Percentiles rank a stretch among this genome's conserved stretches.
Evolutionary conservation across 2,888 invertebrate genomes (phyloP).

Genomic region (Hylaea fasciaria): DNA sequence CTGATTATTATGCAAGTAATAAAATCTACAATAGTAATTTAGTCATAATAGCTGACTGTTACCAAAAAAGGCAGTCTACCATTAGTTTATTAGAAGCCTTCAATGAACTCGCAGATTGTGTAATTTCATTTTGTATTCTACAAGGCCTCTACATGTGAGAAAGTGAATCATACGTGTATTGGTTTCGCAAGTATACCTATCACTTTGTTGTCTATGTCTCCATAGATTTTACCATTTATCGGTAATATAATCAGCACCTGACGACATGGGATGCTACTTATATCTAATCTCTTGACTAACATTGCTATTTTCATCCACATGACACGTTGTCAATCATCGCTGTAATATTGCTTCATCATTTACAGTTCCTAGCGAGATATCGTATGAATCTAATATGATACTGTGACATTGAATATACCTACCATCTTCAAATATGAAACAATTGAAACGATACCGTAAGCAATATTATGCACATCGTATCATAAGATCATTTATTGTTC

Average conservation of each 20-base stretch:
- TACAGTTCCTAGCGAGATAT: background rate
- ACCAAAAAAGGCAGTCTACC: background rate
- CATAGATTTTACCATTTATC: background rate
- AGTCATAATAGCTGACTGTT: background rate
- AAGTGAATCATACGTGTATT: slow-evolving; percentile 18
- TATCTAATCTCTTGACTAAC: slow-evolving; percentile 3
- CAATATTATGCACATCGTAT: background rate
- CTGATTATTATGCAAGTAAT: no score
- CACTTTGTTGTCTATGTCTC: background rate
- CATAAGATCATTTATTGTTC: background rate
- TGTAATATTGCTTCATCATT: slow-evolving; percentile 5
- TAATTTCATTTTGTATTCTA: slow-evolving; percentile 9
- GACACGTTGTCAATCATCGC: slow-evolving; percentile 13
- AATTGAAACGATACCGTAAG: background rate
- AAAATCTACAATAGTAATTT: background rate
- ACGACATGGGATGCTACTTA: slow-evolving; percentile 1
- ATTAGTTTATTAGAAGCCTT: background rate
- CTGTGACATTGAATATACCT: background rate
- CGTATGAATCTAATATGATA: background rate
- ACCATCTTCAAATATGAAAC: background rate
- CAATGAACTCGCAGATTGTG: background rate
- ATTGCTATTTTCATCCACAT: slow-evolving; percentile 4
- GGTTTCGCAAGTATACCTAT: slow-evolving; percentile 3
- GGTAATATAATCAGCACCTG: background rate
- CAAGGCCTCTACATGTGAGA: slow-evolving; percentile 11